phyloP scores from a whole-genome alignment of 2,797 vertebrate genomes.

The Adrianichthys oophorus region DNA sequence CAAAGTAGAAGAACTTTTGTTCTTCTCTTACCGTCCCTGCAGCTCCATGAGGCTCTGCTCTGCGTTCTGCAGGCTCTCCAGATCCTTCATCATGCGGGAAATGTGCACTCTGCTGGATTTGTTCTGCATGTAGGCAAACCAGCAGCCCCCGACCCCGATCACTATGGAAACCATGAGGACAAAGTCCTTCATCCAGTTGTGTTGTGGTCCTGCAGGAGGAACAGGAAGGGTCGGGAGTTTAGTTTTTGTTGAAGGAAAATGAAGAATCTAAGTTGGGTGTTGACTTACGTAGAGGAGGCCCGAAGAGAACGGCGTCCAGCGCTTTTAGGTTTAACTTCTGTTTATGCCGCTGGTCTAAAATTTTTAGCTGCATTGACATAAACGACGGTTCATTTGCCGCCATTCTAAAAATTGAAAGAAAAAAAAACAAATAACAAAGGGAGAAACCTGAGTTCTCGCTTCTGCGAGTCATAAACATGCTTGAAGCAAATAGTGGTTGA shows the following conservation, averaged over 20 bases:
- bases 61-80: slow-evolving; percentile 93
- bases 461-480: background rate
- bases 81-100: slow-evolving; percentile 97
- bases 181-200: slow-evolving; percentile 99
- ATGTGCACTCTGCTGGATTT: slow-evolving; percentile 95
- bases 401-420: slow-evolving; percentile 79
- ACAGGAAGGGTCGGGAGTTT: background rate
- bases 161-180: slow-evolving; percentile 94
- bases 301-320: slow-evolving; percentile 94
- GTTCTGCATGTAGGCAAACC: slow-evolving; percentile 98
- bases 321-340: slow-evolving; percentile 97
- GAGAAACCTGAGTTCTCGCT: background rate
- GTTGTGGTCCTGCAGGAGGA: slow-evolving; percentile 76
- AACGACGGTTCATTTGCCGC: slow-evolving; percentile 94
- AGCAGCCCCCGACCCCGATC: slow-evolving; percentile 96
- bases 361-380: slow-evolving; percentile 92
- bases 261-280: background rate
- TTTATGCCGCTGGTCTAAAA: slow-evolving; percentile 94
- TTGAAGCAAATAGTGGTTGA: background rate
- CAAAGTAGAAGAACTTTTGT: background rate
- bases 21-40: slow-evolving; percentile 85
- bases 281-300: slow-evolving; percentile 92
- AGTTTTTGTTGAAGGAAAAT: background rate
- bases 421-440: slow-evolving; percentile 1
- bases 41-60: slow-evolving; percentile 93